Conservation (phyloP, 2,888 invertebrate genomes). For the Biston betularia region DNA sequence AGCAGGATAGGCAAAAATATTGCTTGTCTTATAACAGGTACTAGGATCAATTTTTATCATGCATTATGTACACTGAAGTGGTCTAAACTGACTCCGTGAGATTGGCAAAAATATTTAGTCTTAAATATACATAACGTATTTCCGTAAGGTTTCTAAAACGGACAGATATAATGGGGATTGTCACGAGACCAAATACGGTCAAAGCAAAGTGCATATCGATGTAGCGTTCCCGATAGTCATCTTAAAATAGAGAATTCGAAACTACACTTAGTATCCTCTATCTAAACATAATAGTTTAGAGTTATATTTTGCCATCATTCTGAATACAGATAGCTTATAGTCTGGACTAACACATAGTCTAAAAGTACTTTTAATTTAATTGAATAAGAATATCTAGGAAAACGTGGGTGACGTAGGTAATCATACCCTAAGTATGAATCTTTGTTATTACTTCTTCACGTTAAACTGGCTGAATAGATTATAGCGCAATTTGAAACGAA, state of each 20-base stretch:
- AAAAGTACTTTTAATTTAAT: too few relatives aligned
- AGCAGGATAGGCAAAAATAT: background rate
- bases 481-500: too few relatives aligned
- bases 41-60: background rate
- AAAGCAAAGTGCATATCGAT: slow-evolving; percentile 62
- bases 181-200: slow-evolving; percentile 53
- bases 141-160: slow-evolving; percentile 19
- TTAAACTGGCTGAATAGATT: too few relatives aligned
- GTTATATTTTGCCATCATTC: slow-evolving; percentile 1
- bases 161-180: slow-evolving; percentile 46
- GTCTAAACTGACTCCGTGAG: background rate
- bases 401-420: too few relatives aligned
- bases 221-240: slow-evolving; percentile 52
- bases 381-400: too few relatives aligned
- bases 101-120: slow-evolving; percentile 3
- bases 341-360: too few relatives aligned
- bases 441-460: too few relatives aligned
- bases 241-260: slow-evolving; percentile 55
- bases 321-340: background rate
- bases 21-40: background rate
- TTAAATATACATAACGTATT: background rate
- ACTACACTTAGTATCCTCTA: slow-evolving; percentile 28
- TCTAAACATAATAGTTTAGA: slow-evolving; percentile 27
- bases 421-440: too few relatives aligned
- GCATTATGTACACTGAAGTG: background rate